Evolutionary conservation across 1,140 invertebrate species (phyloP), one percentile per base, ranked within the genome.

Genomic region (Drosophila pallidifrons): DNA sequence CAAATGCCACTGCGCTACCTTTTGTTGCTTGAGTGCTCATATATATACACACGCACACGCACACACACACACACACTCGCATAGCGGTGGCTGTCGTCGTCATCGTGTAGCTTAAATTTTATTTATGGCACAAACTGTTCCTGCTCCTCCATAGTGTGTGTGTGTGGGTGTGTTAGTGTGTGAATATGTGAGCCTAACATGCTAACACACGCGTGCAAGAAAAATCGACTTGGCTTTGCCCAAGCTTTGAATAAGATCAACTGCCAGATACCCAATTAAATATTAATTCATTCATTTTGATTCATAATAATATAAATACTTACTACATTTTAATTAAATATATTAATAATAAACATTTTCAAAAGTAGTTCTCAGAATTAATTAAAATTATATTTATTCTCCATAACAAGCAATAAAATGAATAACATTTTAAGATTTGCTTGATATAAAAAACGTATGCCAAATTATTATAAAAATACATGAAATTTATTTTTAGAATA

Each of bases 71-170:
- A 57, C 15, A 41, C 10, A 10, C 45, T 43, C 5, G 45, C 49
- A 68, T 60, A 74, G 35, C 69, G 20, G 61, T 69, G 20, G 61
- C 77, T 79, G 77, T 82, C 71, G 82, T 81, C 78, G 78, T 86
- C 75, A 79, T 70, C 63, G 82, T 85, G 82, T 85, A 77, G 80
- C 79, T 87, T 87, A 87, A 87, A 87, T 87, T 87, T 87, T 87
- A 87, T 87, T 87, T 87, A 87, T 87, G 83, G 83, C 83, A 76
- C 76, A 69, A 75, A 82, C 68, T 58, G 78, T 74, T 67, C 66
- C 45, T 58, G 52, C 32, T 30, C 16, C 55, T 45, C 41, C 20
- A 65, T 30, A 64, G 13, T 79, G 63, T 57, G 63, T 63, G 41
- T 28, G 20, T 32, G 45, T 51, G 16, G 54, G 64, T 55, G 46